Percentiles rank a stretch among this genome's conserved stretches.
phyloP scores from a whole-genome alignment of 1,140 invertebrate species.

The Drosophila tsacasi region DNA sequence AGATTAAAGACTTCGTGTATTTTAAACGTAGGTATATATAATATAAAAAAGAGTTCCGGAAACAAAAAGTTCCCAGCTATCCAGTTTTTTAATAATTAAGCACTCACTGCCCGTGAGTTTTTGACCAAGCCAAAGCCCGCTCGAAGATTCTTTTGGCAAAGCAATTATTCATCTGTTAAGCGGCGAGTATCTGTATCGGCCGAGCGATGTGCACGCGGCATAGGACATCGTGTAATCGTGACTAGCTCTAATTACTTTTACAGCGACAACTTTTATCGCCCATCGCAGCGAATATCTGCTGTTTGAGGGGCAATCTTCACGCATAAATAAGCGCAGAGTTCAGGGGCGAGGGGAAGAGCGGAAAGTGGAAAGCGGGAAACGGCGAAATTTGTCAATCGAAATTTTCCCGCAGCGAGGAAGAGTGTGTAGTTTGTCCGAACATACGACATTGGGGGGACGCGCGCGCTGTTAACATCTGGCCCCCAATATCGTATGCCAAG shows the following conservation, averaged over 20 bases:
- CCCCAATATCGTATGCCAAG: slow-evolving; percentile 61
- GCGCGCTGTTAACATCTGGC: slow-evolving; percentile 11
- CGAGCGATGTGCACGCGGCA: slow-evolving; percentile 2
- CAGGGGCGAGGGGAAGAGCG: background rate
- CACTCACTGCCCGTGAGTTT: background rate
- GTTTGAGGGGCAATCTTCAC: slow-evolving; percentile 53
- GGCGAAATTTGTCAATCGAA: slow-evolving; percentile 49
- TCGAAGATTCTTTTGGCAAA: slow-evolving; percentile 8
- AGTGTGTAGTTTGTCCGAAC: slow-evolving; percentile 13
- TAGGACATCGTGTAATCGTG: slow-evolving; percentile 46
- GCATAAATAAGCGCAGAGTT: slow-evolving; percentile 47
- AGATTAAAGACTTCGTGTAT: background rate
- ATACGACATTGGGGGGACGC: slow-evolving; percentile 36
- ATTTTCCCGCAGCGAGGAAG: slow-evolving; percentile 3
- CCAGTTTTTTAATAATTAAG: background rate
- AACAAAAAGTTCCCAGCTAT: too few relatives aligned
- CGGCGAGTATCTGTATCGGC: slow-evolving; percentile 18
- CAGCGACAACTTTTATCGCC: slow-evolving; percentile 58
- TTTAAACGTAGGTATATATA: too few relatives aligned
- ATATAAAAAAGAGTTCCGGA: background rate
- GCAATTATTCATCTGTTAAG: slow-evolving; percentile 51
- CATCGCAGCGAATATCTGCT: slow-evolving; percentile 49
- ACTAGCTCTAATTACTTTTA: slow-evolving; percentile 57
- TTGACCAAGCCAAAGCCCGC: background rate
- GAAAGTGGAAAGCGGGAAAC: background rate